Evolutionary conservation across 1,140 invertebrate species (phyloP).

Genomic region (Trichonephila clavipes): DNA sequence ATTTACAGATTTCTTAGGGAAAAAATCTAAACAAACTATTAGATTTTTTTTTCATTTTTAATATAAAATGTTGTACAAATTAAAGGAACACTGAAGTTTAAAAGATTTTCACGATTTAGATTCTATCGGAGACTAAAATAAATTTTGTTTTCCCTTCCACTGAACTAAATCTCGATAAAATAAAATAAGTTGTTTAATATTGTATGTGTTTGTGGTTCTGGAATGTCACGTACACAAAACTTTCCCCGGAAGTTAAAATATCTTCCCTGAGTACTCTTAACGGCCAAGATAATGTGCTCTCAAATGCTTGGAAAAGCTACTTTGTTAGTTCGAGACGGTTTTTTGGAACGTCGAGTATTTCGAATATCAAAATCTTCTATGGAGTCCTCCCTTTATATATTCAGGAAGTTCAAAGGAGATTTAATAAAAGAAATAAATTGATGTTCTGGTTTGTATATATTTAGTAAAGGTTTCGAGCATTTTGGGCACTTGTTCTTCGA

Average conservation of each 20-base stretch:
- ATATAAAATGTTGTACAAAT: background rate
- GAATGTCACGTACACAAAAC: background rate
- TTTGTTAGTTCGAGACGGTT: background rate
- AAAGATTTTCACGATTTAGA: background rate
- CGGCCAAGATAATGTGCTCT: background rate
- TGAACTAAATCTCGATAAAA: background rate
- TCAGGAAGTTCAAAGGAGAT: background rate
- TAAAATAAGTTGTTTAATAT: background rate
- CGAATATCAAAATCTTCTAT: background rate
- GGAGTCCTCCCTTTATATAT: background rate
- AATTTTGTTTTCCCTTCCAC: background rate
- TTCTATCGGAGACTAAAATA: background rate
- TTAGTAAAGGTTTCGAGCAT: no score
- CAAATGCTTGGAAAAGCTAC: background rate
- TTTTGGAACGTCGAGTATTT: background rate
- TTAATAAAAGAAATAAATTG: background rate
- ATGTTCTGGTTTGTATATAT: no score
- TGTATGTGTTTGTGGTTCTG: background rate
- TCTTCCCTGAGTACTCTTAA: constrained; percentile 32
- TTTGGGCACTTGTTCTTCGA: no score
- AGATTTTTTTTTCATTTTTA: no score
- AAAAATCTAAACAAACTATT: no score
- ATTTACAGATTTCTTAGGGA: no score
- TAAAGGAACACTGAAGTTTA: background rate
- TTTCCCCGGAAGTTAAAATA: constrained; percentile 3